Evolutionary conservation across 2,113 vertebrate genomes (phyloP).

Genomic region (Todiramphus chloris): DNA sequence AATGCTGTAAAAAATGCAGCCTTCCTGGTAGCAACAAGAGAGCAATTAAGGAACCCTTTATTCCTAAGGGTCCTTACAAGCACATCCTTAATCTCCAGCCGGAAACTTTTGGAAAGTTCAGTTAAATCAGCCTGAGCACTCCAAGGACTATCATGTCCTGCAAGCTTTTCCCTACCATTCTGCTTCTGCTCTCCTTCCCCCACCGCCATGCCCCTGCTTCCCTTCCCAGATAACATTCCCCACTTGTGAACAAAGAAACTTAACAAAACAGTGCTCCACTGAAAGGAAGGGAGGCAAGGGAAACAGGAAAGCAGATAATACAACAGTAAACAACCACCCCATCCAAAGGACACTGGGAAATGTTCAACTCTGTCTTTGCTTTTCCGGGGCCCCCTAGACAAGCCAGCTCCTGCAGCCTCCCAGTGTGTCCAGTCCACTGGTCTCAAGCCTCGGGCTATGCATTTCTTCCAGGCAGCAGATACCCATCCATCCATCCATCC

Average conservation of each 20-base stretch:
- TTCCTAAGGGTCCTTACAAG: not conserved
- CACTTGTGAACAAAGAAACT: not conserved
- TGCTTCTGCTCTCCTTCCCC: not conserved
- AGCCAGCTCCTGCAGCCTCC: not conserved
- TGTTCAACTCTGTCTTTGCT: not conserved
- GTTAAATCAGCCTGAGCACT: not conserved
- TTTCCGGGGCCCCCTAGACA: not conserved
- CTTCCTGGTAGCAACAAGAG: not conserved
- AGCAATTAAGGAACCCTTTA: not conserved
- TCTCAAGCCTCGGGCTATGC: not conserved
- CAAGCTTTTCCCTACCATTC: not conserved
- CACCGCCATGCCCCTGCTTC: not conserved
- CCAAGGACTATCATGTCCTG: not conserved
- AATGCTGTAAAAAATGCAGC: not conserved
- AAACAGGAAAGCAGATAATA: slow-evolving; percentile 31
- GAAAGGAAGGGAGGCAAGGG: not conserved
- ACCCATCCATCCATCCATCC: not conserved
- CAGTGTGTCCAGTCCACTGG: not conserved
- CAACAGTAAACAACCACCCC: not conserved
- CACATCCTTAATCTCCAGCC: not conserved
- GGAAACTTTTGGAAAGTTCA: not conserved
- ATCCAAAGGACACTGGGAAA: not conserved
- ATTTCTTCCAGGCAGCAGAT: not conserved
- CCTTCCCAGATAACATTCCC: not conserved
- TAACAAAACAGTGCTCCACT: not conserved